Conservation (phyloP, 2,797 vertebrate genomes). For the Melanotaenia maccullochi region DNA sequence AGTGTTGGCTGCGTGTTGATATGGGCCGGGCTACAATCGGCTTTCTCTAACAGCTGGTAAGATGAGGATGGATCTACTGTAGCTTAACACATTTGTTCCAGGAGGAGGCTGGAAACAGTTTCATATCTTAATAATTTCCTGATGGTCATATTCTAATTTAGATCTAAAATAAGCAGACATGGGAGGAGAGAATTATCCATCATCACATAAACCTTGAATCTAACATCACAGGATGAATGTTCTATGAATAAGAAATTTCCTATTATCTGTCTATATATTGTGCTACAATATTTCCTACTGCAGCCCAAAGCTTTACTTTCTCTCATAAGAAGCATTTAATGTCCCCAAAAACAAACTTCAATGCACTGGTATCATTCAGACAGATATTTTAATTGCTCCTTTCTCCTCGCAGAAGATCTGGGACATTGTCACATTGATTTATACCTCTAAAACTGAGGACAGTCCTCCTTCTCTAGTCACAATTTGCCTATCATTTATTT, state of each 20-base stretch:
- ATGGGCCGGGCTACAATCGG: conserved; percentile 62
- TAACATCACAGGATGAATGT: not conserved
- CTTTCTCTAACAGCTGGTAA: conserved; percentile 54
- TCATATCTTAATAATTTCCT: not conserved
- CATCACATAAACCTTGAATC: conserved; percentile 6
- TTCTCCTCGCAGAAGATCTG: conserved; percentile 6
- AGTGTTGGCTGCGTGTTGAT: conserved; percentile 32
- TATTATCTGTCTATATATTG: not conserved
- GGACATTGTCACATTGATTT: conserved; percentile 10
- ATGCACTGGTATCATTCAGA: conserved; percentile 1
- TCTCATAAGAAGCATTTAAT: not conserved
- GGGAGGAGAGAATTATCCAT: conserved; percentile 1
- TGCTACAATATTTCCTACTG: not conserved
- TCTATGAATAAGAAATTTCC: not conserved
- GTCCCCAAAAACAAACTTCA: conserved; percentile 11
- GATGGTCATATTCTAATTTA: not conserved
- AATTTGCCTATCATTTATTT: conserved; percentile 18
- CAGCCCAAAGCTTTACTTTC: conserved; percentile 1
- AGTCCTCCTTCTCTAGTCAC: not conserved
- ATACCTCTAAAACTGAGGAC: not conserved
- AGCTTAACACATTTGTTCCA: conserved; percentile 28
- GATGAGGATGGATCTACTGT: conserved; percentile 33
- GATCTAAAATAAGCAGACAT: not conserved
- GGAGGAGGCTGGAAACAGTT: not conserved
- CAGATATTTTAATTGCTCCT: not conserved